These are phyloP conservation scores for Harpagus bidentatus DNA, from an alignment of 2,113 vertebrate species.

Conservation along the genomic window DNA sequence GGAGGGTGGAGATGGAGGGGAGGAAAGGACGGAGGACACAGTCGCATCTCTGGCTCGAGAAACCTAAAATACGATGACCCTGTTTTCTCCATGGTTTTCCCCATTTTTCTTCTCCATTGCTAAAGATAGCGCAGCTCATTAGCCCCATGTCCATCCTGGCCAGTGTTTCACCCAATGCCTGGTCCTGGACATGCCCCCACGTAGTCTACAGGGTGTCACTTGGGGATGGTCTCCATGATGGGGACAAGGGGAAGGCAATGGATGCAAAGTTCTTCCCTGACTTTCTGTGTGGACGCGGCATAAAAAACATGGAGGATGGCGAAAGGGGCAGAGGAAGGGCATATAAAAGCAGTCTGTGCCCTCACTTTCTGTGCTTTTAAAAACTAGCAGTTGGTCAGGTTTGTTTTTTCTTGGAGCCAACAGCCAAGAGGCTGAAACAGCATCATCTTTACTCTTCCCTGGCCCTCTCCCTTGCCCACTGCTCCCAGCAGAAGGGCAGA, in stretches of 20 bases:
- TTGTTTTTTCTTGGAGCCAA: neutral
- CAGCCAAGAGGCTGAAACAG: neutral
- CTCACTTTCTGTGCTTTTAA: neutral
- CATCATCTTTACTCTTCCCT: neutral
- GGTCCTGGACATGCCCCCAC: neutral
- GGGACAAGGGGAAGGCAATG: neutral
- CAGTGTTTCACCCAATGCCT: neutral
- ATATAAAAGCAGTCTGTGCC: neutral
- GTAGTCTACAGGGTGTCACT: neutral
- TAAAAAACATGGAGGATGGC: neutral
- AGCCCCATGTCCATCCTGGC: neutral
- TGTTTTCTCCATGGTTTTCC: neutral
- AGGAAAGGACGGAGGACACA: neutral
- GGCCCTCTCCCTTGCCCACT: neutral
- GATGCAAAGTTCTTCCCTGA: neutral
- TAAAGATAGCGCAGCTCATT: rapidly evolving
- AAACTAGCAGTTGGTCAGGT: neutral
- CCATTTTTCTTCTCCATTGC: neutral
- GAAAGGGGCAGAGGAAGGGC: neutral
- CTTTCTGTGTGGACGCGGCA: neutral
- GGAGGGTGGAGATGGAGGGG: rapidly evolving
- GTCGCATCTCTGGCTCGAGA: neutral
- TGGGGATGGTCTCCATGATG: rapidly evolving
- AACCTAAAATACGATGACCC: neutral
- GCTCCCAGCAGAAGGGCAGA: neutral